Base-by-base conservation (phyloP, 2,797 vertebrate genomes). In the Otus scops region DNA sequence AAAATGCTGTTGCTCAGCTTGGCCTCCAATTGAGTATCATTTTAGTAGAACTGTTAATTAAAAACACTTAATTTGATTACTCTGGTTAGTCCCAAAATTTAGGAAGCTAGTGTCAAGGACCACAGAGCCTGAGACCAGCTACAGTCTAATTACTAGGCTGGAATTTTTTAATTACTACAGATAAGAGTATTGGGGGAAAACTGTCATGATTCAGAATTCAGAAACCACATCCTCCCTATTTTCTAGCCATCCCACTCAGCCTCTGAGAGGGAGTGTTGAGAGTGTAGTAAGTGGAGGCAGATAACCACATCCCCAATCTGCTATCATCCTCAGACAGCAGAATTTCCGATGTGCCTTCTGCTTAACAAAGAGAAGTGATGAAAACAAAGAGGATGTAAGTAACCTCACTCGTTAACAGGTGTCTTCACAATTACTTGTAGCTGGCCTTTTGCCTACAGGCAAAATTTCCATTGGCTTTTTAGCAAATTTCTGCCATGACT, bases 211-310 rank as follows among this genome's bases (percentile, higher is more conserved):
- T 95, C 93, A 96, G 69, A 94, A 79, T 81, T 92, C 23, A 61
- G 76, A 97, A 96, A 88, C 95, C 95, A 96, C 96, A 95, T 97
- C 96, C 96, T 97, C 87, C 88, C n/a, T 70, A 4, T 92, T 92
- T 95, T 94, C 81, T 95, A 89, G 67, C 30, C 85, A 84, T 92
- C 93, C 85, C 81, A 85, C 91, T 95, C 95, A 92, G 74, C 78
- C 84, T 93, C 68, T 77, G 78, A 96, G 80, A 94, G 70, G 54
- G 82, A 94, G 71, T 50, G 69, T 63, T 93, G 78, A 88, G 80
- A 84, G 30, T 64, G 57, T 57, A 80, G 70, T 56, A 85, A 91
- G 83, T 88, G 69, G 86, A 95, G 93, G 76, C 88, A 82, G 76
- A 94, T 92, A 96, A 97, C 96, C 96, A 97, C 96, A 97, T 96